Base-by-base conservation (phyloP, 2,888 invertebrate genomes). In the Nymphalis polychloros region DNA sequence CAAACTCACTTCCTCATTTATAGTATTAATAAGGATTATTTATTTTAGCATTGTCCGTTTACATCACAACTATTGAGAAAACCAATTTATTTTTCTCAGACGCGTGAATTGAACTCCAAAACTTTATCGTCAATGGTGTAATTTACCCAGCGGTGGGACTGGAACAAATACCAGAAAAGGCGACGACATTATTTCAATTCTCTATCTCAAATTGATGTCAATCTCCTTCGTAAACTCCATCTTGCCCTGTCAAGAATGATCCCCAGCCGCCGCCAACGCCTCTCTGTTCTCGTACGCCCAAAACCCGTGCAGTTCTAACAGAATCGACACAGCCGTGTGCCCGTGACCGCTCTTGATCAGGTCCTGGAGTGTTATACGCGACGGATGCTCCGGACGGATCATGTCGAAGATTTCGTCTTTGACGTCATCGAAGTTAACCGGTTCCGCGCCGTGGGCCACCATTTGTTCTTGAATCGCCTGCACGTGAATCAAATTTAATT, bases 401-500 rank as follows among this genome's bases (percentile, higher is more conserved):
- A 99, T 99, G 90, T 99, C 99, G 92, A 98, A 99, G 76, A 99
- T 97, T 91, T 99, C 98, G 92, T 99, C 98, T 85, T 98, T 98
- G 0, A 99, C 97, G 89, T 99, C 98, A 77, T 98, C 96, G 85
- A 98, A 98, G 77, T 95, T 95, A 0, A 98, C 97, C 0, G 96
- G 96, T 74, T 98, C 97, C n/a, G 97, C 97, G 41, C 96, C 97
- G 84, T 97, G 97, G 8, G 95, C 94, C 67, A 94, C 94, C 95
- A 99, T 96, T 86, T 97, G 97, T 75, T 97, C 97, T 86, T 98
- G 97, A 75, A 99, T 98, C 1, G 97, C 98, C 95, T 97, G 87
- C 31, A 48, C 13, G 13, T 4, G 2, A 41, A 13, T 13, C 13
- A 41, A 3, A 41, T 41, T 4, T 41, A 13, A 41, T 41, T 41